Evolutionary conservation across 2,888 invertebrate species (phyloP).

Genomic region (Drosophila quinaria): DNA sequence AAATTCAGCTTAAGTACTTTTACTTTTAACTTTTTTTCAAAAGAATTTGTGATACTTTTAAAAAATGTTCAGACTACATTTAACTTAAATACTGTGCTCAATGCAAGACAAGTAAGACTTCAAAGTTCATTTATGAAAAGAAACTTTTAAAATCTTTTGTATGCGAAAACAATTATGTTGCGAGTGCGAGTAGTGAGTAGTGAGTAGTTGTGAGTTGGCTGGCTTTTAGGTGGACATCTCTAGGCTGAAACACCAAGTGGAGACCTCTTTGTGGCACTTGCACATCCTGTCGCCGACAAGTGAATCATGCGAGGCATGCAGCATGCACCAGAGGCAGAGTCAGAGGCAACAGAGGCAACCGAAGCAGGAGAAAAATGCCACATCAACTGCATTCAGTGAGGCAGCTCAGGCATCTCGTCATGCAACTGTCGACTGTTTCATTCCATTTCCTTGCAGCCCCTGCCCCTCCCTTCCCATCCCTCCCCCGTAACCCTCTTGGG

Average conservation of each 20-base stretch:
- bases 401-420: constrained; percentile 74
- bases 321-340: constrained; percentile 7
- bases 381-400: constrained; percentile 70
- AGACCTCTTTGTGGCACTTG: constrained; percentile 74
- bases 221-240: constrained; percentile 56
- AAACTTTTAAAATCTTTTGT: constrained; percentile 50
- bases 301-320: constrained; percentile 76
- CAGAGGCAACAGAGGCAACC: constrained; percentile 4
- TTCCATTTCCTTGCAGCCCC: constrained; percentile 33
- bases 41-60: neutral
- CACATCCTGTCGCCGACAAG: constrained; percentile 77
- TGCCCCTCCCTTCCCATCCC: neutral
- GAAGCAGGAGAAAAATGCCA: constrained; percentile 37
- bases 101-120: constrained; percentile 23
- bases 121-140: constrained; percentile 25
- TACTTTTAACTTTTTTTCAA: neutral
- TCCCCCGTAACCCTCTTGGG: neutral
- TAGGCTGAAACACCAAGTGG: constrained; percentile 62
- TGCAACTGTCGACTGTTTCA: constrained; percentile 76
- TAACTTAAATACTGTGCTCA: neutral
- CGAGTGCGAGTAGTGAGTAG: constrained; percentile 12
- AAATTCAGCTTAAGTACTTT: neutral
- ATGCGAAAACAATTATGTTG: constrained; percentile 54
- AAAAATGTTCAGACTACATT: neutral
- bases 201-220: constrained; percentile 6